Conservation (phyloP, 2,797 vertebrate species). For the Sebastes jordani region DNA sequence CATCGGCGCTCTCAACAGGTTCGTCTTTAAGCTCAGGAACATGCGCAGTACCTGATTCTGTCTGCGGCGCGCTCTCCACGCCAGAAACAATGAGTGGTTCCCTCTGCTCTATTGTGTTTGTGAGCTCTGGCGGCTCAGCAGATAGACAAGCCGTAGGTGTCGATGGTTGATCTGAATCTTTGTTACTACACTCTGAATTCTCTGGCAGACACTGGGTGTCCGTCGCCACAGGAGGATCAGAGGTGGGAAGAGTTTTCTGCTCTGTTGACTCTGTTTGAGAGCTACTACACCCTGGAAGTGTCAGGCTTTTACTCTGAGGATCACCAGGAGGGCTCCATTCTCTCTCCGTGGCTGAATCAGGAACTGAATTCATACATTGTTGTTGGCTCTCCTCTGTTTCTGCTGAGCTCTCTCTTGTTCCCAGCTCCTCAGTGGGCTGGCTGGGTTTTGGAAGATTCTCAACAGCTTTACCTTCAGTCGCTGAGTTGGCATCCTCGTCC, state of each 20-base stretch:
- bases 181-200: conserved; percentile 52
- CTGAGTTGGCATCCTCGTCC: conserved; percentile 88
- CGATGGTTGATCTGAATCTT: conserved; percentile 53
- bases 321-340: conserved; percentile 76
- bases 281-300: conserved; percentile 53
- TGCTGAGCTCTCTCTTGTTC: conserved; percentile 75
- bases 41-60: conserved; percentile 6
- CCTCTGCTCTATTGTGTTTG: conserved; percentile 43
- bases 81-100: conserved; percentile 40
- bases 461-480: conserved; percentile 81
- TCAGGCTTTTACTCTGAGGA: conserved; percentile 65
- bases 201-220: conserved; percentile 56
- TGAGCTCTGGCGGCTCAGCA: conserved; percentile 40
- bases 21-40: conserved; percentile 72
- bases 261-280: conserved; percentile 67
- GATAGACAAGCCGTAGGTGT: conserved; percentile 30
- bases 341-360: conserved; percentile 67
- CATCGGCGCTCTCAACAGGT: conserved; percentile 30
- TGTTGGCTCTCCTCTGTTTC: conserved; percentile 76
- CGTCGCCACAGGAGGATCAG: conserved; percentile 45
- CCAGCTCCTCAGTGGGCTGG: conserved; percentile 80
- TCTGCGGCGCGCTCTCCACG: conserved; percentile 46
- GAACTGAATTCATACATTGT: conserved; percentile 72
- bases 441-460: conserved; percentile 83
- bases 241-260: conserved; percentile 75